These are phyloP conservation scores for Sceloporus undulatus DNA, from an alignment of 2,113 vertebrate species.

Conservation along the genomic window DNA sequence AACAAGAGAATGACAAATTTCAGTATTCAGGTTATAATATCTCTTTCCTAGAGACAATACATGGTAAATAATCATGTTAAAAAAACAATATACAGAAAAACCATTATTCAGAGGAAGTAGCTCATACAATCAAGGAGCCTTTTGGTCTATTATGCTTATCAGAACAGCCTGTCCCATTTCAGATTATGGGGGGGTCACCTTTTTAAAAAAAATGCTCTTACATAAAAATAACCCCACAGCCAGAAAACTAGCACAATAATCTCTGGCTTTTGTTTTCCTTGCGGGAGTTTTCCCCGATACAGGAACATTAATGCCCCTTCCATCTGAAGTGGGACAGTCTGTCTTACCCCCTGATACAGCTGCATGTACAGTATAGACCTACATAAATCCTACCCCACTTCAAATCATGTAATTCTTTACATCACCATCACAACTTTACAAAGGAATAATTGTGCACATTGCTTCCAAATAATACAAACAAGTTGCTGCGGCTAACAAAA, in stretches of 20 bases:
- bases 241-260: not conserved
- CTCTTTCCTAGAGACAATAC: conserved; percentile 5
- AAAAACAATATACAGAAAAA: not conserved
- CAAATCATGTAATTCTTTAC: not conserved
- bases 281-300: not conserved
- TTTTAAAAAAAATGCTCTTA: not conserved
- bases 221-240: not conserved
- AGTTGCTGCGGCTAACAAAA: not conserved
- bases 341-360: not conserved
- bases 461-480: not conserved
- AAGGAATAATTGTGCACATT: not conserved
- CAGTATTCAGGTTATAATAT: conserved; percentile 2
- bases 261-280: not conserved
- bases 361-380: no score
- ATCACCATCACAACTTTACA: not conserved
- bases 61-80: not conserved
- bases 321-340: not conserved
- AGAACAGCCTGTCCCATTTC: not conserved
- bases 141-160: not conserved
- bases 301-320: not conserved
- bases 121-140: not conserved
- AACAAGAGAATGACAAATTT: not conserved
- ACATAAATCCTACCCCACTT: not conserved
- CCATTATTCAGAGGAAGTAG: not conserved
- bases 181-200: not conserved